Base-by-base conservation (phyloP, 2,113 vertebrate genomes). In the Lycocorax pyrrhopterus region DNA sequence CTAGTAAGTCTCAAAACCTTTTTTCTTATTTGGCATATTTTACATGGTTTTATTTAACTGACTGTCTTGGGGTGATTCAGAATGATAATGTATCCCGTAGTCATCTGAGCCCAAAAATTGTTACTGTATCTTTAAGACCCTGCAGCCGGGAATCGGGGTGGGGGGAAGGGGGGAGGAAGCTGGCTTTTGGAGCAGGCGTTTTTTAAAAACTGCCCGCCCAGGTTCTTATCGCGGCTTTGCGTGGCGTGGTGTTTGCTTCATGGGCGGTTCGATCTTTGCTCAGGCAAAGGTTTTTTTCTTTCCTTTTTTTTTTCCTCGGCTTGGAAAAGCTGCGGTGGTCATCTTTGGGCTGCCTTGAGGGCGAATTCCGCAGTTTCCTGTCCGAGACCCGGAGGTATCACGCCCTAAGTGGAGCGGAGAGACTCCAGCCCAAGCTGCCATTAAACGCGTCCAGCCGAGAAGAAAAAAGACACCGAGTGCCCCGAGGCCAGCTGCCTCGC, bases 141-240 rank as follows among this genome's bases (percentile, higher is more conserved):
- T 2, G 18, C n/a, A 46, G 49, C 41, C 4, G 2, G 18, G 13
- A 63, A 26, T 53, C 26, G 5, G 18, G 6, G 26, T 3, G 4
- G 3, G 13, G 4, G 20, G 16, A 25, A 8, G 6, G 17, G 33
- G 27, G 15, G 3, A 22, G 13, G 29, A 37, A 23, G 12, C 1
- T 47, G 27, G 22, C 7, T 55, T 21, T 39, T 39, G n/a, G 49
- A 46, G 12, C 4, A 3, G 41, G 23, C 0, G 1, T 4, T n/a
- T 56, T n/a, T n/a, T 21, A 10, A 47, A 56, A 56, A 18, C 29
- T 47, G 47, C 58, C 22, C 3, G 3, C 29, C 19, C 19, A 19
- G 14, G 29, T 47, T 56, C 12, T 2, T 7, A 13, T 5, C 35
- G 7, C 2, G 21, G 46, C 10, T 51, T 8, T 20, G 23, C 11